Percentiles rank a stretch among this genome's conserved stretches.
Conservation (phyloP, 2,113 vertebrate species). For the Bujurquina vittata region DNA sequence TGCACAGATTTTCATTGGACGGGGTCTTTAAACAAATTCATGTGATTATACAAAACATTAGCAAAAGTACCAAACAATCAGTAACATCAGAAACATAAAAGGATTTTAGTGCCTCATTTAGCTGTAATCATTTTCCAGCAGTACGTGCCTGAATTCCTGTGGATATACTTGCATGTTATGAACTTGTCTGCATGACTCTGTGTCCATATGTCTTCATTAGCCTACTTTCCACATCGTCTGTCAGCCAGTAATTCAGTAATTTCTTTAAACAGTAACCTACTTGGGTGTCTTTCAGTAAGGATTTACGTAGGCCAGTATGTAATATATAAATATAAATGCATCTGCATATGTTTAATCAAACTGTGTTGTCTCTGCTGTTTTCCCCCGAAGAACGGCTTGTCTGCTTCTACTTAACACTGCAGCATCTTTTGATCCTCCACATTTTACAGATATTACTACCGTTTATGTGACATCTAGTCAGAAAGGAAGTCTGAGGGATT, state of each 20-base stretch:
- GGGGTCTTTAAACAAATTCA: neutral
- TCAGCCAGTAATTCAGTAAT: conserved; percentile 5
- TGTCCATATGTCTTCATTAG: neutral
- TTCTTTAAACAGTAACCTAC: conserved; percentile 3
- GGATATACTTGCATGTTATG: neutral
- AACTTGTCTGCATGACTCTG: neutral
- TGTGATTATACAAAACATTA: conserved; percentile 4
- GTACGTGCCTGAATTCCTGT: neutral
- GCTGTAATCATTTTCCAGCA: neutral
- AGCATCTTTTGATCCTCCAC: neutral
- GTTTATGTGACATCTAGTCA: neutral
- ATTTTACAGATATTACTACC: neutral
- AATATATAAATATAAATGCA: too few relatives aligned
- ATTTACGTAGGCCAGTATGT: conserved; percentile 6
- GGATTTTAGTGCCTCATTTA: neutral
- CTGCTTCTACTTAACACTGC: conserved; percentile 15
- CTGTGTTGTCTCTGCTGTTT: neutral
- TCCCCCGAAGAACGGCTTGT: conserved; percentile 5
- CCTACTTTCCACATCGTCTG: conserved; percentile 17
- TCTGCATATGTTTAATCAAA: conserved; percentile 3
- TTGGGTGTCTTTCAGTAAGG: conserved; percentile 1
- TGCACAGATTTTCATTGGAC: neutral
- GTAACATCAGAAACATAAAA: neutral
- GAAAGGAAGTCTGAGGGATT: neutral
- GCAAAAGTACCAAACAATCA: neutral